phyloP scores from a whole-genome alignment of 2,797 vertebrate genomes.

The Paratrypauchen microcephalus region DNA sequence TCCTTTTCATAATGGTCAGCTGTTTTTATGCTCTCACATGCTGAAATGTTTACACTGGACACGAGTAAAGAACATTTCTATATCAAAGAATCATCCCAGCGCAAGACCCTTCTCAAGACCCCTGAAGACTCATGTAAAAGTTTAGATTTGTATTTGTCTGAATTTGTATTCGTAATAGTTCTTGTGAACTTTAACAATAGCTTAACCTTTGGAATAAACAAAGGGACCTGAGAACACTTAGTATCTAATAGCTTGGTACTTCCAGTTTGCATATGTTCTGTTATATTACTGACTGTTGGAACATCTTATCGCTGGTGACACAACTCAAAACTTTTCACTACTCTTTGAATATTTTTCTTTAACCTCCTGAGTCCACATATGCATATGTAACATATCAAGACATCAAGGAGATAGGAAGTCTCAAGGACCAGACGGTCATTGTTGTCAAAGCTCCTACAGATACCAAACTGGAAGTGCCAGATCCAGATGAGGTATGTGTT shows the following conservation, averaged over 20 bases:
- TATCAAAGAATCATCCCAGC: not conserved
- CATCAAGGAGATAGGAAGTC: constrained; percentile 87
- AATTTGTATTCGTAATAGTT: not conserved
- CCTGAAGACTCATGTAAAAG: not conserved
- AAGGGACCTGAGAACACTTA: not conserved
- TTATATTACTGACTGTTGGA: not conserved
- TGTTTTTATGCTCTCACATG: not conserved
- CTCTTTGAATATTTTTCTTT: constrained; percentile 50
- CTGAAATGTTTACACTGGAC: not conserved
- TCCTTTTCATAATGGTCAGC: constrained; percentile 75
- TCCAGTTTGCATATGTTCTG: not conserved
- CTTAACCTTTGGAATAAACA: not conserved
- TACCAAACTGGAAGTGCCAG: constrained; percentile 96
- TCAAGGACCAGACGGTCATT: constrained; percentile 95
- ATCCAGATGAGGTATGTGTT: constrained; percentile 86
- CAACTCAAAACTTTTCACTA: not conserved
- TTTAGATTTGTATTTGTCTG: not conserved
- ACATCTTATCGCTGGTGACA: not conserved
- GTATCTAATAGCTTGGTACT: not conserved
- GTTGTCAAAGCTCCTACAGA: constrained; percentile 94
- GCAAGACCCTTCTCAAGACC: not conserved
- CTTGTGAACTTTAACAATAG: not conserved
- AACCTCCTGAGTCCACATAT: constrained; percentile 76
- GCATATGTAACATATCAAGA: constrained; percentile 96
- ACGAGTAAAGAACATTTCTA: no score